Percentiles rank a stretch among this genome's conserved stretches.
Conservation (phyloP, 1,140 invertebrate species). For the Globodera rostochiensis region DNA sequence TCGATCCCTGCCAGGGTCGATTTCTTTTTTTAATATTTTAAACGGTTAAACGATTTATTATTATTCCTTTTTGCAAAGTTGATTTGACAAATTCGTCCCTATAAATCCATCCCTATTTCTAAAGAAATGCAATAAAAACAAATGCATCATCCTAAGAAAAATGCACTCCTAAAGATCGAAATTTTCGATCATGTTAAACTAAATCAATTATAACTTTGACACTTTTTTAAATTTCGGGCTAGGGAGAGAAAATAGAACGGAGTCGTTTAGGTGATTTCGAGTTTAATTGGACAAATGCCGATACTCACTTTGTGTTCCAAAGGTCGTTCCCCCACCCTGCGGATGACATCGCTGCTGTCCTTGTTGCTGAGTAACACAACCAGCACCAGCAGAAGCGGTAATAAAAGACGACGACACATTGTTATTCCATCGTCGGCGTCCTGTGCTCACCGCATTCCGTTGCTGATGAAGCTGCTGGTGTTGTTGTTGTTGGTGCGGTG, state of each 20-base stretch:
- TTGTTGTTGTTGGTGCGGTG: conserved; percentile 30
- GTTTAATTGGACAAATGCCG: too few relatives aligned
- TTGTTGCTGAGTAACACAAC: not conserved
- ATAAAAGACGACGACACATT: not conserved
- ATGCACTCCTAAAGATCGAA: too few relatives aligned
- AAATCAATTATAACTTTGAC: not conserved
- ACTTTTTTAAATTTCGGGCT: too few relatives aligned
- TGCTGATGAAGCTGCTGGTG: conserved; percentile 8
- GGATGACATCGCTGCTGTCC: not conserved
- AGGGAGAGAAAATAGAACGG: too few relatives aligned
- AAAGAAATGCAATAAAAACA: too few relatives aligned
- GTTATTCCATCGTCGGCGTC: not conserved
- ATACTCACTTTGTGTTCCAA: not conserved
- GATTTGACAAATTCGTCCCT: too few relatives aligned
- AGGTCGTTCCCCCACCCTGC: not conserved
- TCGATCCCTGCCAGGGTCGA: conserved; percentile 57
- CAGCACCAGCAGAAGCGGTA: not conserved
- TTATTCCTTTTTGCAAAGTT: too few relatives aligned
- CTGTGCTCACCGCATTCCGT: not conserved
- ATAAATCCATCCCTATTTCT: too few relatives aligned
- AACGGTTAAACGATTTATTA: too few relatives aligned
- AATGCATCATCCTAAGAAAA: too few relatives aligned
- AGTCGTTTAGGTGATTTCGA: too few relatives aligned
- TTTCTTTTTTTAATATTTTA: conserved; percentile 34
- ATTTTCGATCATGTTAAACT: not conserved